phyloP scores from a whole-genome alignment of 2,797 vertebrate species.

The Phoebastria nigripes region DNA sequence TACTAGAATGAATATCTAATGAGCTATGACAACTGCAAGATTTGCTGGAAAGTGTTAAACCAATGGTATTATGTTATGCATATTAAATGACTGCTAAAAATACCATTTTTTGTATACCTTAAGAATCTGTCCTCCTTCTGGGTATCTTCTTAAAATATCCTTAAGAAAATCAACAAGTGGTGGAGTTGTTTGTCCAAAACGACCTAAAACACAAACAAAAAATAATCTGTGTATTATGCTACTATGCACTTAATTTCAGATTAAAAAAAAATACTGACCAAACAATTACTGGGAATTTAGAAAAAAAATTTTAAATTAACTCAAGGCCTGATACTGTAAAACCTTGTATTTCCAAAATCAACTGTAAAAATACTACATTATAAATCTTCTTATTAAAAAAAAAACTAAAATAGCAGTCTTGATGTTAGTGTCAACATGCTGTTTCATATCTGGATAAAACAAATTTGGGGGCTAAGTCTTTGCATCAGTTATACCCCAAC shows the following conservation, averaged over 20 bases:
- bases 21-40: not conserved
- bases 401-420: not conserved
- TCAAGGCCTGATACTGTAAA: not conserved
- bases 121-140: conserved; percentile 97
- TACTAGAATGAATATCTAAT: not conserved
- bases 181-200: conserved; percentile 97
- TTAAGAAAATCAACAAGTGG: conserved; percentile 98
- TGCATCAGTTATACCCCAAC: not conserved
- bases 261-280: not conserved
- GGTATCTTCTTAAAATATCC: conserved; percentile 95
- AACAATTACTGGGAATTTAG: not conserved
- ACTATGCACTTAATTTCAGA: not conserved
- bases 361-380: not conserved
- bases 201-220: conserved; percentile 78
- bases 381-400: not conserved
- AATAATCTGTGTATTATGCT: not conserved
- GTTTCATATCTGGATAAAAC: not conserved
- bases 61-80: not conserved
- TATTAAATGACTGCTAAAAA: not conserved
- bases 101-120: conserved; percentile 80
- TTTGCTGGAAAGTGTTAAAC: not conserved
- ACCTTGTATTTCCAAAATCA: not conserved
- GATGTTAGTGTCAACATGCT: not conserved
- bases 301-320: not conserved
- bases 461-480: not conserved